A percentile compares a stretch with the other conserved stretches of the same genome.
These are phyloP conservation scores for Botia kubotai DNA, from an alignment of 2,797 vertebrate genomes.

Conservation along the genomic window DNA sequence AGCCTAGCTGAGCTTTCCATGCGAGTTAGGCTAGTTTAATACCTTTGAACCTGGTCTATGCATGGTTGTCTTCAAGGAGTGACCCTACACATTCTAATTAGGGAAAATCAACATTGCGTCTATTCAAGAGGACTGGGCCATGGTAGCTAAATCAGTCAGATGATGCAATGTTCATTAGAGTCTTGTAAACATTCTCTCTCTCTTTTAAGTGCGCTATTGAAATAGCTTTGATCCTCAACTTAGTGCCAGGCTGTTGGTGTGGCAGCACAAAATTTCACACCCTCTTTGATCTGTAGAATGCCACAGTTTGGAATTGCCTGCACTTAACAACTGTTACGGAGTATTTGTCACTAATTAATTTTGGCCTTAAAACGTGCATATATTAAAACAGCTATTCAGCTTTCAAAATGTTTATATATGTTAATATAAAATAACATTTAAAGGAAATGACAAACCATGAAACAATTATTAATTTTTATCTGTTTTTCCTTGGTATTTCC, in stretches of 20 bases:
- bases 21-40: conserved; percentile 5
- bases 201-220: conserved; percentile 37
- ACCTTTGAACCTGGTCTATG: conserved; percentile 21
- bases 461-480: not conserved
- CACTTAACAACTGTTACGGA: conserved; percentile 29
- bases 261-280: conserved; percentile 13
- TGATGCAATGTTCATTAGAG: conserved; percentile 45
- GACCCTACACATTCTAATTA: conserved; percentile 40
- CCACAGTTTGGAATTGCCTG: conserved; percentile 24
- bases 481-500: not conserved
- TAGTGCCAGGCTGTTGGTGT: conserved; percentile 18
- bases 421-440: not conserved
- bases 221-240: conserved; percentile 45
- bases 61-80: not conserved
- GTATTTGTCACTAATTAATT: conserved; percentile 29
- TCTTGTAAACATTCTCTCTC: conserved; percentile 29
- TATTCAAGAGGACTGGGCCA: not conserved
- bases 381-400: conserved; percentile 21
- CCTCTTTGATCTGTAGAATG: conserved; percentile 34
- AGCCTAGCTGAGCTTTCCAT: not conserved
- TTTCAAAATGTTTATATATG: not conserved
- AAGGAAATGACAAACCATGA: not conserved
- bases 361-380: conserved; percentile 20
- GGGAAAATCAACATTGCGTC: conserved; percentile 11
- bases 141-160: not conserved